Evolutionary conservation across 2,888 invertebrate species (phyloP).

Genomic region (Siphlonurus alternatus): DNA sequence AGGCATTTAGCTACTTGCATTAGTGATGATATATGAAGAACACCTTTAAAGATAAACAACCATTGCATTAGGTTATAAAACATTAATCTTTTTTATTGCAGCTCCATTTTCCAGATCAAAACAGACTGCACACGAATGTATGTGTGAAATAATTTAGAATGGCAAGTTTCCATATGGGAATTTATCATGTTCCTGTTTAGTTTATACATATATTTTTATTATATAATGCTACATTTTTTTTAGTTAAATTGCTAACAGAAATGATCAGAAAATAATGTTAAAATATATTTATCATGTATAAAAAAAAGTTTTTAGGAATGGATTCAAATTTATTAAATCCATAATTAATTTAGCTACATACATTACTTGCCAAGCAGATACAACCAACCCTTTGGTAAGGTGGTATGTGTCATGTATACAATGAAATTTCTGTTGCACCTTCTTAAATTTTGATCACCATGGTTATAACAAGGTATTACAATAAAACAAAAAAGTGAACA

Average conservation of each 20-base stretch:
- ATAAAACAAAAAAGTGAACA: not conserved
- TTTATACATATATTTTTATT: not conserved
- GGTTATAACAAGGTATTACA: not conserved
- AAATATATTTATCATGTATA: not conserved
- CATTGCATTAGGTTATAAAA: too few species aligned
- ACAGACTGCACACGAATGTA: not conserved
- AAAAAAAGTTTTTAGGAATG: not conserved
- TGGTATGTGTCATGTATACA: not conserved
- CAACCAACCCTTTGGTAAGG: not conserved
- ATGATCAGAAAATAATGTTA: too few species aligned
- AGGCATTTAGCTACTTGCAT: too few species aligned
- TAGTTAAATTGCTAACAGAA: too few species aligned
- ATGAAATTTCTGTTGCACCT: not conserved
- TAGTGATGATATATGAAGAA: too few species aligned
- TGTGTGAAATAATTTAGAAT: not conserved
- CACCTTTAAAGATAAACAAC: too few species aligned
- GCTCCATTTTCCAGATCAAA: too few species aligned
- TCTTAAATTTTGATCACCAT: not conserved
- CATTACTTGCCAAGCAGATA: not conserved
- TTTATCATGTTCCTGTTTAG: too few species aligned
- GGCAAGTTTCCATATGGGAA: not conserved
- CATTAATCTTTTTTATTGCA: too few species aligned
- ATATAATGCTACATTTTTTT: not conserved
- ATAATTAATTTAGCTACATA: too few species aligned
- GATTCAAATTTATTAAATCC: too few species aligned